Evolutionary conservation across 2,797 vertebrate species (phyloP).

Genomic region (Pipistrellus kuhlii): DNA sequence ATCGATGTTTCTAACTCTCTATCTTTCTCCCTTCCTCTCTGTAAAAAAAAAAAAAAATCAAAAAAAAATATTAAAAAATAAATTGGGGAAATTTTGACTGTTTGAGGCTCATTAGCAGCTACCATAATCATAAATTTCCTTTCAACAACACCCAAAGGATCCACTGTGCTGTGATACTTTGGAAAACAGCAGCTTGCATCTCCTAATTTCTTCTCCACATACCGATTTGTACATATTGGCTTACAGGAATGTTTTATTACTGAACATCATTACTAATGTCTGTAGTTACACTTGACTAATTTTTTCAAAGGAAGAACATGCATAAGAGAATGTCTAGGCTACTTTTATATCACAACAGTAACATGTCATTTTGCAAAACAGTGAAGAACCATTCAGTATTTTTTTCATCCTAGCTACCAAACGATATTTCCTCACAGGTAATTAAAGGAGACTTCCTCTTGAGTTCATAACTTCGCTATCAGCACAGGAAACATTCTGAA

Average conservation of each 20-base stretch:
- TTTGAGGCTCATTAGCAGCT: background rate
- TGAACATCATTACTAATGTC: background rate
- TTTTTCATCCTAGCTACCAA: slow-evolving; percentile 27
- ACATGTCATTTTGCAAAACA: slow-evolving; percentile 28
- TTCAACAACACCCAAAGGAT: background rate
- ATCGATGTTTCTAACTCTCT: too few species aligned
- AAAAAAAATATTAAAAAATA: background rate
- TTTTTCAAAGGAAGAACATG: slow-evolving; percentile 54
- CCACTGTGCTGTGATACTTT: background rate
- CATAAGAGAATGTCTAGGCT: background rate
- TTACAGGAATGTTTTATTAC: background rate
- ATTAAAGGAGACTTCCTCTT: slow-evolving; percentile 64
- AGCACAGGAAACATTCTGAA: slow-evolving; percentile 47
- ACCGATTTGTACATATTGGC: background rate
- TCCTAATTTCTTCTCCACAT: slow-evolving; percentile 5
- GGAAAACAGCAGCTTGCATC: background rate
- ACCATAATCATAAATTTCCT: background rate
- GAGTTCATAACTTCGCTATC: slow-evolving; percentile 17
- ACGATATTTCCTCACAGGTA: slow-evolving; percentile 45
- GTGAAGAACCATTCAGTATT: background rate
- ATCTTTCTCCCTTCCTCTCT: too few species aligned
- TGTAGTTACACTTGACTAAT: background rate
- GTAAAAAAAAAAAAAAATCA: too few species aligned
- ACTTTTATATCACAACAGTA: slow-evolving; percentile 12
- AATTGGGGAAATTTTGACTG: background rate